A percentile compares a stretch with the other conserved stretches of the same genome.
Conservation (phyloP, 2,888 invertebrate genomes). For the Trissolcus brochymenae region DNA sequence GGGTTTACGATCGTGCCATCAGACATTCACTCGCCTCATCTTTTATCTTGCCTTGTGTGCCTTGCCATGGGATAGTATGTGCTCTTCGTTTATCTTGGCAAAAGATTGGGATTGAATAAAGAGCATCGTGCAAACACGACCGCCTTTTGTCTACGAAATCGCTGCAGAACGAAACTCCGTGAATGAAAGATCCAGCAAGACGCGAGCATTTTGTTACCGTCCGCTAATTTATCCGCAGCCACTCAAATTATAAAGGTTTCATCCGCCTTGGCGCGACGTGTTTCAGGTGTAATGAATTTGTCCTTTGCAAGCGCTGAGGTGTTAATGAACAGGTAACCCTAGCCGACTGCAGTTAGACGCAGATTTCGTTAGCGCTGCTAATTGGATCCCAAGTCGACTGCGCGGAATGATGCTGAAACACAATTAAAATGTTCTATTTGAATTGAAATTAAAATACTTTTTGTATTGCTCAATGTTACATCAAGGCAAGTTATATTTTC, state of each 20-base stretch:
- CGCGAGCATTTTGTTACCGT: conserved; percentile 31
- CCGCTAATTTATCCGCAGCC: conserved; percentile 29
- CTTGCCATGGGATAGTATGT: conserved; percentile 49
- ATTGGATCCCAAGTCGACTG: conserved; percentile 24
- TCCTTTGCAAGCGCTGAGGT: conserved; percentile 19
- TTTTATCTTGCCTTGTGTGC: conserved; percentile 41
- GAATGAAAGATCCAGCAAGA: conserved; percentile 27
- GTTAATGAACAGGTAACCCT: conserved; percentile 33
- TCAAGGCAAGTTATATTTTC: not conserved
- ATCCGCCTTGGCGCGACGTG: conserved; percentile 14
- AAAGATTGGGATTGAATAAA: conserved; percentile 10
- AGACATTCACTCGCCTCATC: conserved; percentile 41
- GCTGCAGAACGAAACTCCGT: conserved; percentile 27
- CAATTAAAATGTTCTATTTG: not conserved
- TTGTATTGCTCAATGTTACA: not conserved
- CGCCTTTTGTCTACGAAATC: conserved; percentile 35
- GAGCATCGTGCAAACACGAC: conserved; percentile 39
- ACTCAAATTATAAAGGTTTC: conserved; percentile 36
- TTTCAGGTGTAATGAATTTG: conserved; percentile 33
- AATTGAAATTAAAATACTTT: conserved; percentile 3
- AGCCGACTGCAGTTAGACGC: conserved; percentile 1
- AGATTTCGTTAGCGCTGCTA: conserved; percentile 8
- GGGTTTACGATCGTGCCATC: conserved; percentile 38
- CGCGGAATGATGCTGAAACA: conserved; percentile 1
- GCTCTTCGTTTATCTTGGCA: conserved; percentile 43